Percentiles rank a stretch among this genome's conserved stretches.
phyloP scores from a whole-genome alignment of 2,888 invertebrate species.

The Holacanthella duospinosa region DNA sequence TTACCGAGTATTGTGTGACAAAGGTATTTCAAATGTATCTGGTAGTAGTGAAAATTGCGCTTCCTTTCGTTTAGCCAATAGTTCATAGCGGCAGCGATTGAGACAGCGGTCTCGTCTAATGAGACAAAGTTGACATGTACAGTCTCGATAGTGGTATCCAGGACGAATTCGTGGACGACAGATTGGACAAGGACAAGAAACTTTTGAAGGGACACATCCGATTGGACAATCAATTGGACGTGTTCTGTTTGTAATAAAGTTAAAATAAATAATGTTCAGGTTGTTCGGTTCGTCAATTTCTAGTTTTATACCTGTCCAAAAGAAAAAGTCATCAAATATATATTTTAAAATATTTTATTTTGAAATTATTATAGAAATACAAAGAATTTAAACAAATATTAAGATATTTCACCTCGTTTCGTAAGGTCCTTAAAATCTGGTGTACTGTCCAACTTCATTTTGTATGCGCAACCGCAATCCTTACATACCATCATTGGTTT shows the following conservation, averaged over 20 bases:
- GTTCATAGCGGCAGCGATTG: not conserved
- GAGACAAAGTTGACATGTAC: not conserved
- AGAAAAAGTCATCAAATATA: too few relatives aligned
- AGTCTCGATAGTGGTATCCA: not conserved
- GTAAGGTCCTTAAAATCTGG: not conserved
- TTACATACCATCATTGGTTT: not conserved
- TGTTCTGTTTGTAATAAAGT: not conserved
- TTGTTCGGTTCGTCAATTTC: not conserved
- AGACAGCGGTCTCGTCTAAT: not conserved
- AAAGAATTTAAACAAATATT: not conserved
- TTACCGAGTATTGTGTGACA: not conserved
- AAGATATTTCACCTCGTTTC: not conserved
- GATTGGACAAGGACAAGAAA: not conserved
- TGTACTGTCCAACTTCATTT: not conserved
- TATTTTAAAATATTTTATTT: too few relatives aligned
- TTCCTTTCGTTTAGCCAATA: not conserved
- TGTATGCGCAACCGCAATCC: not conserved
- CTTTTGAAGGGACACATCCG: not conserved
- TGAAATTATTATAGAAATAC: not conserved
- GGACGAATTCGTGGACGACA: not conserved
- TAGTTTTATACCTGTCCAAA: not conserved
- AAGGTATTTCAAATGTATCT: not conserved
- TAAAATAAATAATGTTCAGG: not conserved
- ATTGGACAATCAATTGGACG: not conserved
- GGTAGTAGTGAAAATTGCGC: not conserved